A percentile compares a stretch with the other conserved stretches of the same genome.
phyloP scores from a whole-genome alignment of 2,113 vertebrate species.

The Tapirus terrestris region DNA sequence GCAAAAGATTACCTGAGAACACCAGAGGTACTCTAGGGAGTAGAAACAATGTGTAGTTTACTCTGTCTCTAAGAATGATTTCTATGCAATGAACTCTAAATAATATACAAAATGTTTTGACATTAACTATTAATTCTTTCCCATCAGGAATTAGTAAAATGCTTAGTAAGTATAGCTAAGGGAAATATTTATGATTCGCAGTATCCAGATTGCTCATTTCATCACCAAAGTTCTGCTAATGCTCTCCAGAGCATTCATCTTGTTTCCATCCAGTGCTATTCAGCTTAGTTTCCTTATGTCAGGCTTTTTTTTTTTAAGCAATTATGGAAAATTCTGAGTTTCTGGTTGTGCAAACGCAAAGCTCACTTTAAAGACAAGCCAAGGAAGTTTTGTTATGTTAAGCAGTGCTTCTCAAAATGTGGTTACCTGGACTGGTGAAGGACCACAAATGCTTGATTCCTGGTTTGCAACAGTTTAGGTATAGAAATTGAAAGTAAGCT shows the following conservation, averaged over 20 bases:
- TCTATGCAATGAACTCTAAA: neutral
- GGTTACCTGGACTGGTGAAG: neutral
- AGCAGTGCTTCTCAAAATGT: neutral
- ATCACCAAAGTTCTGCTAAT: neutral
- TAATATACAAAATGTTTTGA: neutral
- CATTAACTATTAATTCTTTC: conserved; percentile 10
- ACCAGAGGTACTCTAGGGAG: neutral
- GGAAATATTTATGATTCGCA: neutral
- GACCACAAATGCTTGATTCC: neutral
- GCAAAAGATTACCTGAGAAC: neutral
- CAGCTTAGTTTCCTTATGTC: neutral
- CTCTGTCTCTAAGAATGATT: neutral
- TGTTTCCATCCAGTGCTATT: neutral
- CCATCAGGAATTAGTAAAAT: conserved; percentile 38
- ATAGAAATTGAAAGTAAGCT: neutral
- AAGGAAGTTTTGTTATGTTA: neutral
- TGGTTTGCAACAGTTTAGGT: neutral
- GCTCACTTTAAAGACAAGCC: conserved; percentile 10
- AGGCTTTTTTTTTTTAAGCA: neutral
- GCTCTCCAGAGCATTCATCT: neutral
- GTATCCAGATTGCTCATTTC: neutral
- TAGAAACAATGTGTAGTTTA: neutral
- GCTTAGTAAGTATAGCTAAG: neutral
- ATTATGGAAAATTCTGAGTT: conserved; percentile 11
- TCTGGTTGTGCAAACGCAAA: neutral